Base-by-base conservation (phyloP, 2,888 invertebrate species). In the Gymnocheta viridis region DNA sequence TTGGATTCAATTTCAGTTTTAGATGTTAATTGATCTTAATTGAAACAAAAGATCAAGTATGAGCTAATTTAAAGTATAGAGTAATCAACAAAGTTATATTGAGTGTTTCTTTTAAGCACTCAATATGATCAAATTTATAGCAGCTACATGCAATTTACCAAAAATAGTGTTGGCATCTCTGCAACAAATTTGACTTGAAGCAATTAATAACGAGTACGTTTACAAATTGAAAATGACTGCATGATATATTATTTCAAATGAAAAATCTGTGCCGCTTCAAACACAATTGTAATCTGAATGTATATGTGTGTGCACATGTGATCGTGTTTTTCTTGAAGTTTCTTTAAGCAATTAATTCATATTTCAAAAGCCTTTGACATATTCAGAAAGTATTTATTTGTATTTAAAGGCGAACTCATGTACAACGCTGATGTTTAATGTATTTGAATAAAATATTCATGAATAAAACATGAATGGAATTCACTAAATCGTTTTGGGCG, bases 171-270 rank as follows among this genome's bases (percentile, higher is more conserved):
- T 76, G 66, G 44, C 47, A 67, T 27, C 76, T 24, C 76, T 77
- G 9, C 17, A 58, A 58, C 10, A 17, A 24, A 9, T 24, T 38
- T 67, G 12, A 29, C 35, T 67, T 22, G 6, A 47, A 29, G 38
- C 27, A 67, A 77, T 77, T 77, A 77, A 77, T 77, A 67, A 67
- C 56, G 14, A 58, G 9, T 56, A 24, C 6, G 44, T 76, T 56
- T 4, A 66, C 44, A 76, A 24, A 41, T 41, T 54, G 19, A 64
- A 64, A 74, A 64, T 41, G 49, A 64, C 51, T 64, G 27, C 27
- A 64, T 64, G 74, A 74, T 19, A 64, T 64, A 74, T 74, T 51
- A 41, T 41, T 74, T 74, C 38, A 41, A 62, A 62, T 72, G 24
- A 47, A 35, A 60, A 60, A 72, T 51, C 38, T 73, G 35, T 38